Base-by-base conservation (phyloP, 2,113 vertebrate species). In the Takifugu flavidus region DNA sequence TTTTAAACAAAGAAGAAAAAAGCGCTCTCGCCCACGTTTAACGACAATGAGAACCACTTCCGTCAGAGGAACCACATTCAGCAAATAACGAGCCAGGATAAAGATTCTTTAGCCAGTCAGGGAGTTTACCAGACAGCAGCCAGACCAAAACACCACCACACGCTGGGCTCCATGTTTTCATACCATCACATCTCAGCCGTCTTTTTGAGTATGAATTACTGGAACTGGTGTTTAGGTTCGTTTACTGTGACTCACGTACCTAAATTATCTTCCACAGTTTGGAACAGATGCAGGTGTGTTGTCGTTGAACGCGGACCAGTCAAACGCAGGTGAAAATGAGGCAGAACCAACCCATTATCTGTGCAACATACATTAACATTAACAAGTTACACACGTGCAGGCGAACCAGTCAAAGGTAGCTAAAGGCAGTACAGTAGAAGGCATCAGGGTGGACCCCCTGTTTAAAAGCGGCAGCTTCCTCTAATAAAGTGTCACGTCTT, bases 11-110 rank as follows among this genome's bases (percentile, higher is more conserved):
- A 39, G 34, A 39, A 39, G 34, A 77, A 82, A 39, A 51, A 50
- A 57, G 49, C 70, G 27, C 49, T 75, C 70, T 75, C 79, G 53
- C 70, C 65, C 66, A 49, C 62, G 64, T 80, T 74, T 51, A 65
- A 56, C 67, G 63, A 72, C 75, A 59, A 72, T 49, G 54, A 31
- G 45, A 15, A 27, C 75, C 57, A 60, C 74, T 78, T 80, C 74
- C 71, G 74, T 54, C 59, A 65, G 64, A 56, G 39, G 31, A 6
- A 56, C 81, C 81, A 46, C 70, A 64, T 1, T 52, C 53, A 13
- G 34, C 74, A 64, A 69, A 71, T 65, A 74, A 82, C 53, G 68
- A 71, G 44, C 51, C 4, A 1, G 8, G 14, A 43, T 50, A 5
- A 59, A 39, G 39, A 59, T 53, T 51, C 55, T 67, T 45, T 59